phyloP scores from a whole-genome alignment of 2,113 vertebrate genomes.

The Pedetes capensis region DNA sequence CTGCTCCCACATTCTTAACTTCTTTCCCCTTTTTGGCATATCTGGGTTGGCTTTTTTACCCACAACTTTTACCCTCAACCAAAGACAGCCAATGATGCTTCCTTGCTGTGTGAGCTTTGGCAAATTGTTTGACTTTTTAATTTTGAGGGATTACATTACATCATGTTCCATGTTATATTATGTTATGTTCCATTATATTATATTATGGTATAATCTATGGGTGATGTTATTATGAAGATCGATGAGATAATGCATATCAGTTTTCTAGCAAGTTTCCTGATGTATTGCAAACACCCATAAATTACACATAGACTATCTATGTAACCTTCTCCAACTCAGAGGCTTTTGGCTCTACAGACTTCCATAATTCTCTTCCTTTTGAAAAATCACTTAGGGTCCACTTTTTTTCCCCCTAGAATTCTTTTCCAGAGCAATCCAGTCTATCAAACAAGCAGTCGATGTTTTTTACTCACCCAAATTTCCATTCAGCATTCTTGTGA shows the following conservation, averaged over 20 bases:
- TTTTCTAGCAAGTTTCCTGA: constrained; percentile 22
- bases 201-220: neutral
- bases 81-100: neutral
- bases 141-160: neutral
- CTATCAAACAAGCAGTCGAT: neutral
- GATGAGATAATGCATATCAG: neutral
- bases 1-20: neutral
- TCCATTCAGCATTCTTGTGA: neutral
- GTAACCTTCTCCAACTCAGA: neutral
- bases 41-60: neutral
- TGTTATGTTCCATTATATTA: neutral
- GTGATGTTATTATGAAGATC: neutral
- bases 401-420: neutral
- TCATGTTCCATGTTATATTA: neutral
- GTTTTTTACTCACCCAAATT: neutral
- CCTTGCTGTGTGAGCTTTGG: constrained; percentile 36
- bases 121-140: neutral
- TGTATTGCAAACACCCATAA: neutral
- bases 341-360: neutral
- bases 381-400: neutral
- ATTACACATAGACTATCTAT: neutral
- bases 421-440: neutral
- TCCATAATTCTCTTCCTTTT: neutral
- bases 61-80: neutral
- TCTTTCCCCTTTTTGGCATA: neutral